Evolutionary conservation across 2,888 invertebrate species (phyloP), one percentile per base, ranked within the genome.

Genomic region (Agrotis clavis): DNA sequence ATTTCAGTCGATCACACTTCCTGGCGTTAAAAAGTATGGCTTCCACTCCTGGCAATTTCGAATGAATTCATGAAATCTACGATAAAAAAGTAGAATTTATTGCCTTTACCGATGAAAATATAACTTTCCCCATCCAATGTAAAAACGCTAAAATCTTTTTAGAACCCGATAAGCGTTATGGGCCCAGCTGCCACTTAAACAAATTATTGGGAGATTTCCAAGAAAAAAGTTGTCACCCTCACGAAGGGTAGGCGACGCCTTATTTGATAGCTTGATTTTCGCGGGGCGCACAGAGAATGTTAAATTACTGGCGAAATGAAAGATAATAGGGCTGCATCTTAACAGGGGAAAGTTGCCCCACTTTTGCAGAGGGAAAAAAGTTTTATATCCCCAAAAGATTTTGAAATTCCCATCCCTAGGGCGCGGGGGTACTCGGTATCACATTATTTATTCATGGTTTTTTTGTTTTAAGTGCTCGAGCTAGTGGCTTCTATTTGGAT

Each of bases 271-370:
- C 95, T 93, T 93, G 95, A 95, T 95, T 94, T 92, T 93, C 91
- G 84, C 84, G 90, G 88, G 91, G 95, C 93, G 93, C 91, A 92
- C 89, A 87, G 91, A 92, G 94, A 96, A 95, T 95, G 95, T 95
- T 95, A 96, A 96, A 96, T 96, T 95, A 94, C 95, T 90, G 90
- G 91, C 90, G 95, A 95, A 96, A 96, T 96, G 95, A 95, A 95
- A 96, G 96, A 96, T 96, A 96, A 96, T 96, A 94, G 95, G 91
- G 89, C 91, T 89, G 92, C 92, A 91, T 93, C 92, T 93, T 92
- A 92, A 91, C 91, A 88, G 91, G 90, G 91, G 88, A 91, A 93
- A 94, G 90, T 92, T 92, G 89, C 82, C 88, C 88, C 85, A 90
- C 87, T 93, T 92, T 93, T 50, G 68, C 67, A 4, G 61, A 81